Conservation (phyloP, 2,797 vertebrate species). For the Alfaro cultratus region DNA sequence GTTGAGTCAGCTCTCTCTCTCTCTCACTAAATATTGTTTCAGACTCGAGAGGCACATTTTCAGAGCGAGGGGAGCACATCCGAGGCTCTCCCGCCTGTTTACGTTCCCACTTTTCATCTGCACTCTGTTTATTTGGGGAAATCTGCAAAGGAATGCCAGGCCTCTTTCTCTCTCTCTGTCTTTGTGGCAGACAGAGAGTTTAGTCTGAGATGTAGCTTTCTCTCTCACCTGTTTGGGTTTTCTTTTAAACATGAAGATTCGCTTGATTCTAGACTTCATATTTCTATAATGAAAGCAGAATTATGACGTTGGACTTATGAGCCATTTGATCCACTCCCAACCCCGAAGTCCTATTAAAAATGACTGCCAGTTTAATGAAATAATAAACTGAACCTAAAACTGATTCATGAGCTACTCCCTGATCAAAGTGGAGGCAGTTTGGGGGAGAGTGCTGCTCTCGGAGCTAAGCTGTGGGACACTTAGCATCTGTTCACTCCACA, state of each 20-base stretch:
- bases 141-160: conserved; percentile 73
- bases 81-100: conserved; percentile 73
- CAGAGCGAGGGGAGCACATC: conserved; percentile 71
- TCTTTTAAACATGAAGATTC: conserved; percentile 21
- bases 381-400: conserved; percentile 66
- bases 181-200: conserved; percentile 58
- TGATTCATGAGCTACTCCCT: conserved; percentile 66
- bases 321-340: conserved; percentile 55
- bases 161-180: conserved; percentile 56
- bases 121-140: conserved; percentile 78
- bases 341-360: conserved; percentile 53
- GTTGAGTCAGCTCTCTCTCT: conserved; percentile 72
- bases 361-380: conserved; percentile 55
- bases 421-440: conserved; percentile 62
- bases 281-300: conserved; percentile 29
- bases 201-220: conserved; percentile 59
- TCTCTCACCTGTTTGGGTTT: conserved; percentile 60
- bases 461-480: conserved; percentile 70
- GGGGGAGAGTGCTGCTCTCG: conserved; percentile 39
- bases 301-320: conserved; percentile 43
- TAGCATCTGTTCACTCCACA: conserved; percentile 73
- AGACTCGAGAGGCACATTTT: conserved; percentile 74
- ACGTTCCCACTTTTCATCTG: conserved; percentile 80
- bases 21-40: conserved; percentile 76
- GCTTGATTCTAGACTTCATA: conserved; percentile 18